These are phyloP conservation scores for Serrognathus titanus DNA, from an alignment of 2,888 invertebrate species.

Conservation along the genomic window DNA sequence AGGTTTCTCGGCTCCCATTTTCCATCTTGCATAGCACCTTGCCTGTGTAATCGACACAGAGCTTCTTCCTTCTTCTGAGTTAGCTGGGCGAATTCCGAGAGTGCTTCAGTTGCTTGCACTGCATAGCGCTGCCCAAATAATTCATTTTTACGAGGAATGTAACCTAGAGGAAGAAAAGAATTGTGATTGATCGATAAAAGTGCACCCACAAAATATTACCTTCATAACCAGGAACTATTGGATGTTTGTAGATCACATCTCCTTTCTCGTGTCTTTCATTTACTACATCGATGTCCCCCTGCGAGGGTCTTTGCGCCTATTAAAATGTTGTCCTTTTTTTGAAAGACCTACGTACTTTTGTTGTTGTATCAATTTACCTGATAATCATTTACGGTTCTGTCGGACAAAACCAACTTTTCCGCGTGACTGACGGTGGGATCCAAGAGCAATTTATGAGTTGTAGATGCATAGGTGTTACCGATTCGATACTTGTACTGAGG, in stretches of 20 bases:
- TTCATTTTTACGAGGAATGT: slow-evolving; percentile 63
- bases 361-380: slow-evolving; percentile 49
- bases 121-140: slow-evolving; percentile 70
- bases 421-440: slow-evolving; percentile 73
- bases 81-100: slow-evolving; percentile 67
- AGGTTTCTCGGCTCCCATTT: slow-evolving; percentile 60
- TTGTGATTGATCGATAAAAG: too few species aligned
- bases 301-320: slow-evolving; percentile 60
- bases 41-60: slow-evolving; percentile 57
- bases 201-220: too few species aligned
- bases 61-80: slow-evolving; percentile 59
- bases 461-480: slow-evolving; percentile 72
- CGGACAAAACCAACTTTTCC: slow-evolving; percentile 65
- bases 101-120: slow-evolving; percentile 67
- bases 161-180: slow-evolving; percentile 49
- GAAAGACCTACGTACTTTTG: too few species aligned
- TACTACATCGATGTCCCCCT: slow-evolving; percentile 63
- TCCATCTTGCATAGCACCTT: slow-evolving; percentile 60
- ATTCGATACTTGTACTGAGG: slow-evolving; percentile 71
- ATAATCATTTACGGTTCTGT: slow-evolving; percentile 60
- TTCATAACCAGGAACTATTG: slow-evolving; percentile 72
- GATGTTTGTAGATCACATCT: slow-evolving; percentile 69
- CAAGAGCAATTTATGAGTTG: slow-evolving; percentile 69
- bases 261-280: slow-evolving; percentile 62
- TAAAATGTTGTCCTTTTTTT: not conserved